A percentile compares a stretch with the other conserved stretches of the same genome.
Evolutionary conservation across 35 echinoderm and acorn worm genomes (phyloP).

Genomic region (Strongylocentrotus purpuratus): DNA sequence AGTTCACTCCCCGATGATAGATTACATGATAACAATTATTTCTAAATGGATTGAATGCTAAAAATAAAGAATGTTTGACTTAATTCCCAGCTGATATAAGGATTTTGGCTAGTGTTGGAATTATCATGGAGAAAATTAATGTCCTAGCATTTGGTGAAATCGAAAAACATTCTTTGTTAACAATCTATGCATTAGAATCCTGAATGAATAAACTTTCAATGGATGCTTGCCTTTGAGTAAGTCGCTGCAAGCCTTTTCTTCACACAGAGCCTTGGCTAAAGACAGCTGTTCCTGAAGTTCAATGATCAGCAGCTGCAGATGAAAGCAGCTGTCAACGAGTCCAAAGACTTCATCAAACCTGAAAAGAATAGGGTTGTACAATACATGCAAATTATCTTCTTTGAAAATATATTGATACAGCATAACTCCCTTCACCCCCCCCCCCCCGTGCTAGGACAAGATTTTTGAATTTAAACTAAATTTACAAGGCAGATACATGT

Average conservation of each 20-base stretch:
- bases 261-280: neutral
- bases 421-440: neutral
- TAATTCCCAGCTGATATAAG: too few relatives aligned
- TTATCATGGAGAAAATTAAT: neutral
- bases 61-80: too few relatives aligned
- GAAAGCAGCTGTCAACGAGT: conserved; percentile 15
- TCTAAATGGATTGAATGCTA: too few relatives aligned
- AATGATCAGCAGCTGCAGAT: neutral
- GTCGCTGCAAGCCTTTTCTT: neutral
- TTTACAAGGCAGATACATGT: neutral
- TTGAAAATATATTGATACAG: neutral
- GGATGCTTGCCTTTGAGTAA: neutral
- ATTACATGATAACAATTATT: too few relatives aligned
- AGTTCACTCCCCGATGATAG: too few relatives aligned
- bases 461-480: neutral
- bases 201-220: neutral
- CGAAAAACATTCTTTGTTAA: neutral
- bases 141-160: neutral
- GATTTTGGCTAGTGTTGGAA: too few relatives aligned
- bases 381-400: neutral
- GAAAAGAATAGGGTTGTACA: neutral
- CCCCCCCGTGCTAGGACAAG: too few relatives aligned
- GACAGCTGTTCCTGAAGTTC: conserved; percentile 16
- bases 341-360: conserved; percentile 43
- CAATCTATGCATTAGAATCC: neutral